phyloP scores from a whole-genome alignment of 2,797 vertebrate species.

The Peromyscus eremicus region DNA sequence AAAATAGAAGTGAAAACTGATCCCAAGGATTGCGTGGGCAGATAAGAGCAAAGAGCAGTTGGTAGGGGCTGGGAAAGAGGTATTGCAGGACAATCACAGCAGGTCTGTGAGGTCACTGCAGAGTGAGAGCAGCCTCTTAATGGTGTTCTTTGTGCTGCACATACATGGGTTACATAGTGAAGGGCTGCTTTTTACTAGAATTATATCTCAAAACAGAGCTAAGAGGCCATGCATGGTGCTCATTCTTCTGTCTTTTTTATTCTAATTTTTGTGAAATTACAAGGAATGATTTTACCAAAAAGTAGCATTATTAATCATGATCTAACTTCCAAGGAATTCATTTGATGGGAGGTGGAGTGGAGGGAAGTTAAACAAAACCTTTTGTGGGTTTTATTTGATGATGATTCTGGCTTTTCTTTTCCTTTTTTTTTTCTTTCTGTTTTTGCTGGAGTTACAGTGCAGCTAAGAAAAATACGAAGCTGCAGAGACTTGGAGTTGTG shows the following conservation, averaged over 20 bases:
- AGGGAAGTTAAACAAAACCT: slow-evolving; percentile 51
- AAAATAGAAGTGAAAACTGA: slow-evolving; percentile 27
- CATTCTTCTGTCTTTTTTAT: slow-evolving; percentile 3
- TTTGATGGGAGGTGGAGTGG: slow-evolving; percentile 40
- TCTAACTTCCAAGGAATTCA: slow-evolving; percentile 63
- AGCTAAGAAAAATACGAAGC: slow-evolving; percentile 55
- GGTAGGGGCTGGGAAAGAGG: background rate
- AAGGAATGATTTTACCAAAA: slow-evolving; percentile 47
- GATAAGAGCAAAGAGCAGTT: background rate
- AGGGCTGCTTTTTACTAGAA: background rate
- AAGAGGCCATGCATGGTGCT: background rate
- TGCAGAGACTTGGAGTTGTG: slow-evolving; percentile 12
- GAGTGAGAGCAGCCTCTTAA: background rate
- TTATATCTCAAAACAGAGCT: slow-evolving; percentile 19
- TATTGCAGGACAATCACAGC: background rate
- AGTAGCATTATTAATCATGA: slow-evolving; percentile 31
- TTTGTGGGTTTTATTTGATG: slow-evolving; percentile 57
- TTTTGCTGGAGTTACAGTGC: slow-evolving; percentile 30
- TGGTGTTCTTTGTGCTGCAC: background rate
- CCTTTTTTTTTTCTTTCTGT: slow-evolving; percentile 9
- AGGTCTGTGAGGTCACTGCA: background rate
- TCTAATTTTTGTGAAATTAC: slow-evolving; percentile 52
- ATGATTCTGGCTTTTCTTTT: slow-evolving; percentile 52
- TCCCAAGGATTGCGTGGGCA: background rate
- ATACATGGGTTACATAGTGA: background rate